These are phyloP conservation scores for Caenorhabditis latens DNA, from an alignment of 1,140 invertebrate species.

Conservation along the genomic window DNA sequence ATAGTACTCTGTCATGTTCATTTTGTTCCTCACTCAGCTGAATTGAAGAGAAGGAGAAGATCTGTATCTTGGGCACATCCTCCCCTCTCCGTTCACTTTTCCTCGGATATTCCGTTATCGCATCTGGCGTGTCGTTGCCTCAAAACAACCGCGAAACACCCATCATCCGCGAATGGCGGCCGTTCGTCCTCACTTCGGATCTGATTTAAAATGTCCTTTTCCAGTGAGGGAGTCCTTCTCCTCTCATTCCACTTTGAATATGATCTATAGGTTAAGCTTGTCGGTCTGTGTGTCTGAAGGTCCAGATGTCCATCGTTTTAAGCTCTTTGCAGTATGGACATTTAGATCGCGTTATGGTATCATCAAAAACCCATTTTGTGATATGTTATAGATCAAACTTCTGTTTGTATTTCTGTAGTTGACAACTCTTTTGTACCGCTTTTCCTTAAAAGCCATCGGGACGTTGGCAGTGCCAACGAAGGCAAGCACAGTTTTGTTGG, in stretches of 20 bases:
- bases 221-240: background rate
- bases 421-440: too few relatives aligned
- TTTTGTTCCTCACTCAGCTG: background rate
- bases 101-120: conserved; percentile 31
- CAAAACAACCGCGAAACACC: conserved; percentile 54
- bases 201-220: conserved; percentile 11
- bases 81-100: background rate
- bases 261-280: too few relatives aligned
- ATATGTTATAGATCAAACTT: too few relatives aligned
- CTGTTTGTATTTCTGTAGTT: too few relatives aligned
- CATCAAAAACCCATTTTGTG: too few relatives aligned
- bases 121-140: conserved; percentile 38
- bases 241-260: background rate
- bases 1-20: conserved; percentile 3
- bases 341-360: too few relatives aligned
- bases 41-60: background rate
- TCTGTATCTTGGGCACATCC: conserved; percentile 23
- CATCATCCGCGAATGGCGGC: conserved; percentile 46
- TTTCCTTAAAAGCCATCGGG: too few relatives aligned
- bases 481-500: too few relatives aligned
- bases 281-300: too few relatives aligned
- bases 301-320: too few relatives aligned
- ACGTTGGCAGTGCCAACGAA: too few relatives aligned
- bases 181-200: conserved; percentile 5
- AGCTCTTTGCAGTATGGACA: too few relatives aligned